Base-by-base conservation (phyloP, 1,140 invertebrate genomes). In the Bathynomus jamesi region DNA sequence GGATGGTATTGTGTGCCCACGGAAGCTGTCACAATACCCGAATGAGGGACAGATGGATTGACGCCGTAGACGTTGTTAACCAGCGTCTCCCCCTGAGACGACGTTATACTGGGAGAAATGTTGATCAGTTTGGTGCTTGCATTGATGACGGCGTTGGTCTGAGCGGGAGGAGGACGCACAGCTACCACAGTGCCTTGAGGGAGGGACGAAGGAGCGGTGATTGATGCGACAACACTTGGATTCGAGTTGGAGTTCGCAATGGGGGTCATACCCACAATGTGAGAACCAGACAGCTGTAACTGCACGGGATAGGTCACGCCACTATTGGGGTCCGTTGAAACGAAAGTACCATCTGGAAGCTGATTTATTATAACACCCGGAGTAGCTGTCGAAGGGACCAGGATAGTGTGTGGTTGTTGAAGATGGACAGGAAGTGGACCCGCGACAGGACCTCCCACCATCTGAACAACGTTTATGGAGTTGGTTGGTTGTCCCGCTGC, bases 401-500 rank as follows among this genome's bases (percentile, higher is more conserved):
- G 63, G 46, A 76, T 73, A 13, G 75, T 71, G 21, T 71, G 72
- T 65, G 75, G 75, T 61, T 76, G 72, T 25, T 73, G 69, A 40
- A 73, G 61, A 69, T 71, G 69, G 32, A 73, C 75, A 27, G 75
- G 72, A 29, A 76, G 69, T 21, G 67, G 60, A 28, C 73, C 73
- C 8, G 71, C 68, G 65, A 76, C 40, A 31, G 69, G 72, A 53
- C 70, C 70, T n/a, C 75, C 75, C 29, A 76, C 75, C 75, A 76
- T 76, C 63, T 76, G 75, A 29, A 76, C 75, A 28, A 76, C 75
- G 74, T 76, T 76, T 32, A 76, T 76, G 65, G 75, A 71, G 65
- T 69, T 72, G 31, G 75, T 69, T 29, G 68, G 63, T 46, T 70
- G 72, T 25, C 68, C 72, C 67, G 72, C 53, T 62, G 72, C 68